A percentile compares a stretch with the other conserved stretches of the same genome.
phyloP scores from a whole-genome alignment of 2,113 vertebrate species.

The Ageneiosus marmoratus region DNA sequence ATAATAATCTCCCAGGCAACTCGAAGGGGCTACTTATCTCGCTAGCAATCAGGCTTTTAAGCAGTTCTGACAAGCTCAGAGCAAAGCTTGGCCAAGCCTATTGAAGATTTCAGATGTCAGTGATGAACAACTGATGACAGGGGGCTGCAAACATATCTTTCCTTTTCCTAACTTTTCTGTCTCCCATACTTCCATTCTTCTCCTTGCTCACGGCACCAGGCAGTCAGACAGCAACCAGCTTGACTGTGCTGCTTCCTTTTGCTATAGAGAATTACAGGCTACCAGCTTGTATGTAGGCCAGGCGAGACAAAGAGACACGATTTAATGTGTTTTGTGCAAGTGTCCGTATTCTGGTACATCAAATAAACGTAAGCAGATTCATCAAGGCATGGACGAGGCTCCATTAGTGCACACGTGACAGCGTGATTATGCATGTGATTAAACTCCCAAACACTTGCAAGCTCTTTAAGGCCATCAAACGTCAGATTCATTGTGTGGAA shows the following conservation, averaged over 20 bases:
- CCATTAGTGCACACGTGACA: conserved; percentile 49
- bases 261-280: neutral
- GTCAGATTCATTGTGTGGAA: conserved; percentile 11
- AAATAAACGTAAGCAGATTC: conserved; percentile 46
- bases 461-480: conserved; percentile 45
- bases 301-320: conserved; percentile 8
- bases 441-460: conserved; percentile 41
- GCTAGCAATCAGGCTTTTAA: conserved; percentile 55
- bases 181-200: conserved; percentile 5
- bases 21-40: conserved; percentile 59
- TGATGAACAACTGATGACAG: conserved; percentile 47
- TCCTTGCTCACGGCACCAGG: neutral
- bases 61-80: conserved; percentile 58
- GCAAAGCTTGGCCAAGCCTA: conserved; percentile 52
- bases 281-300: conserved; percentile 34
- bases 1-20: conserved; percentile 57
- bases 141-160: conserved; percentile 9
- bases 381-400: conserved; percentile 50
- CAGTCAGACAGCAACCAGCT: conserved; percentile 7
- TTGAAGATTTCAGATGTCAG: conserved; percentile 56
- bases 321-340: conserved; percentile 26
- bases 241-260: conserved; percentile 47
- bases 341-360: conserved; percentile 48
- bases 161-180: conserved; percentile 6
- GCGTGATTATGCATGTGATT: conserved; percentile 48